A percentile compares a stretch with the other conserved stretches of the same genome.
Evolutionary conservation across 2,797 vertebrate species (phyloP).

Genomic region (Pterois miles): DNA sequence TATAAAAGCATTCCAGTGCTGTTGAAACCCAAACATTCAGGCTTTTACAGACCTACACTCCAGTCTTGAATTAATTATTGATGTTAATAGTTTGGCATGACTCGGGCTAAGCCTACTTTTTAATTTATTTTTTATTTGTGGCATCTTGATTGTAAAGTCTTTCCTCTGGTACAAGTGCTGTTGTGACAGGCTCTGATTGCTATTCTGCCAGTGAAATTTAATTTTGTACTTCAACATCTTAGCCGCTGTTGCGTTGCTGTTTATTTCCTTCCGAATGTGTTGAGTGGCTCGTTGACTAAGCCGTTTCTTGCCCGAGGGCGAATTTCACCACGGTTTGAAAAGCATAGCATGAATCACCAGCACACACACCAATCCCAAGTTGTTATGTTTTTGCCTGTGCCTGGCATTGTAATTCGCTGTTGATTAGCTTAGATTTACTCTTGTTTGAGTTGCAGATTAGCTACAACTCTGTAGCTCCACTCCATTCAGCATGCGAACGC

Average conservation of each 20-base stretch:
- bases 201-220: conserved; percentile 21
- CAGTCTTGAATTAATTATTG: neutral
- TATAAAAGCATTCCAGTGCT: neutral
- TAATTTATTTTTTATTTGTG: too few species aligned
- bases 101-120: neutral
- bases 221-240: conserved; percentile 49
- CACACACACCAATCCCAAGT: conserved; percentile 57
- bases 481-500: conserved; percentile 71
- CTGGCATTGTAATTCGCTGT: conserved; percentile 75
- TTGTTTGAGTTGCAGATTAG: conserved; percentile 82
- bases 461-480: conserved; percentile 63
- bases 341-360: conserved; percentile 66
- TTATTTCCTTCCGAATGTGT: conserved; percentile 55
- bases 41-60: neutral
- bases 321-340: conserved; percentile 66
- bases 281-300: conserved; percentile 65
- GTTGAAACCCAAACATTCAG: neutral
- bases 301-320: conserved; percentile 58
- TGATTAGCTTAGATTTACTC: conserved; percentile 78
- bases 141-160: conserved; percentile 22
- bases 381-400: conserved; percentile 72
- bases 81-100: neutral
- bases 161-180: conserved; percentile 17
- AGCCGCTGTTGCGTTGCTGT: conserved; percentile 41
- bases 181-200: conserved; percentile 51